These are phyloP conservation scores for Monopis laevigella DNA, from an alignment of 2,888 invertebrate genomes.

Conservation along the genomic window DNA sequence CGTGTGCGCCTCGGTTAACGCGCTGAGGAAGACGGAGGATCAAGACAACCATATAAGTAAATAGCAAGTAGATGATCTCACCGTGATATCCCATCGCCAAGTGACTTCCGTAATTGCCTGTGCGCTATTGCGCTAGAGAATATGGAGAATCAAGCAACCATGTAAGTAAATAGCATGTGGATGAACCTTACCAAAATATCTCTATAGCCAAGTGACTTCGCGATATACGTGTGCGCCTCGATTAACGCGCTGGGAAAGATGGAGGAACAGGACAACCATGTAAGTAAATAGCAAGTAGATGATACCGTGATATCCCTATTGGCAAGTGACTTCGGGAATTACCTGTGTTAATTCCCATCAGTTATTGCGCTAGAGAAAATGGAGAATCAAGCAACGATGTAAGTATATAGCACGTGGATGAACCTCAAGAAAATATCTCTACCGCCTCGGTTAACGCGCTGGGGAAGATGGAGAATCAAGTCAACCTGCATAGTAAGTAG, in stretches of 20 bases:
- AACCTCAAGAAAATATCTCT: conserved; percentile 83
- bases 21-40: conserved; percentile 83
- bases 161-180: conserved; percentile 81
- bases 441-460: conserved; percentile 81
- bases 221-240: conserved; percentile 83
- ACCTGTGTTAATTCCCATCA: conserved; percentile 83
- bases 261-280: conserved; percentile 81
- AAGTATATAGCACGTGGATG: no score
- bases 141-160: conserved; percentile 80
- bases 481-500: conserved; percentile 81
- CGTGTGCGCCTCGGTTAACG: conserved; percentile 84
- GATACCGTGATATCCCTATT: conserved; percentile 81
- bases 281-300: no score
- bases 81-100: conserved; percentile 75
- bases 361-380: no score
- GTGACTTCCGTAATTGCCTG: conserved; percentile 82
- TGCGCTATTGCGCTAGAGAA: no score
- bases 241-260: conserved; percentile 85
- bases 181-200: conserved; percentile 85
- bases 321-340: conserved; percentile 80
- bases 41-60: conserved; percentile 86
- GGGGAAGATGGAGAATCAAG: conserved; percentile 82
- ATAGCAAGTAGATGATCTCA: no score
- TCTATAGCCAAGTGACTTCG: conserved; percentile 78
- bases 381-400: conserved; percentile 80